phyloP scores from a whole-genome alignment of 2,113 vertebrate species.

The Limanda limanda region DNA sequence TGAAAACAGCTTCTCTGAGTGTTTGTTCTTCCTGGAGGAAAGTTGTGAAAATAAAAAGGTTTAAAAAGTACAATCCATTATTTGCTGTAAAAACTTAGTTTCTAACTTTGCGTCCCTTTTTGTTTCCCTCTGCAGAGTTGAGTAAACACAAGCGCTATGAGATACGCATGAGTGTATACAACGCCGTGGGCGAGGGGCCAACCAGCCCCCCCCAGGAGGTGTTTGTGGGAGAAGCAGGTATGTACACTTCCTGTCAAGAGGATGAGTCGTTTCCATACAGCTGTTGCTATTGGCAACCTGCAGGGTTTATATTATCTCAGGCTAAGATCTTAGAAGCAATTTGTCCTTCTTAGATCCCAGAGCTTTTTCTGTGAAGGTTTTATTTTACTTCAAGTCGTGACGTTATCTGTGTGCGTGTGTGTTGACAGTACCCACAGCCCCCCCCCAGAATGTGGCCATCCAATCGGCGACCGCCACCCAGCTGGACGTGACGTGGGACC shows the following conservation, averaged over 20 bases:
- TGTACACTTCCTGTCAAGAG: slow-evolving; percentile 39
- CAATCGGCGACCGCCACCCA: slow-evolving; percentile 91
- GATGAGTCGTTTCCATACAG: neutral
- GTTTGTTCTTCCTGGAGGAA: neutral
- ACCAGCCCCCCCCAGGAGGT: slow-evolving; percentile 93
- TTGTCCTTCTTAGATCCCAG: neutral
- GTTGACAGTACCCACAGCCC: slow-evolving; percentile 89
- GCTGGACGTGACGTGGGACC: slow-evolving; percentile 95
- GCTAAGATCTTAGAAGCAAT: neutral
- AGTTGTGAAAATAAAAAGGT: neutral
- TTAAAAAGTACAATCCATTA: neutral
- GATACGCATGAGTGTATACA: slow-evolving; percentile 95
- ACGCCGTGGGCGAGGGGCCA: slow-evolving; percentile 92
- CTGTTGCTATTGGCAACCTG: neutral
- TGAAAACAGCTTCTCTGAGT: neutral
- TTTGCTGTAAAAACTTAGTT: neutral
- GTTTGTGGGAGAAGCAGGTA: slow-evolving; percentile 97
- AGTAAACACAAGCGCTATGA: slow-evolving; percentile 96
- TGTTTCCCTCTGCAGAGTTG: slow-evolving; percentile 81
- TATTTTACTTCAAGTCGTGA: neutral
- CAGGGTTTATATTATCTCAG: neutral
- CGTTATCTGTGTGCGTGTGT: neutral
- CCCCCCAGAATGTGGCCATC: slow-evolving; percentile 89
- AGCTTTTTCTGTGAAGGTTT: too few species aligned
- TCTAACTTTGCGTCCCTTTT: neutral